Evolutionary conservation across 2,888 invertebrate species (phyloP).

Genomic region (Tortricodes alternella): DNA sequence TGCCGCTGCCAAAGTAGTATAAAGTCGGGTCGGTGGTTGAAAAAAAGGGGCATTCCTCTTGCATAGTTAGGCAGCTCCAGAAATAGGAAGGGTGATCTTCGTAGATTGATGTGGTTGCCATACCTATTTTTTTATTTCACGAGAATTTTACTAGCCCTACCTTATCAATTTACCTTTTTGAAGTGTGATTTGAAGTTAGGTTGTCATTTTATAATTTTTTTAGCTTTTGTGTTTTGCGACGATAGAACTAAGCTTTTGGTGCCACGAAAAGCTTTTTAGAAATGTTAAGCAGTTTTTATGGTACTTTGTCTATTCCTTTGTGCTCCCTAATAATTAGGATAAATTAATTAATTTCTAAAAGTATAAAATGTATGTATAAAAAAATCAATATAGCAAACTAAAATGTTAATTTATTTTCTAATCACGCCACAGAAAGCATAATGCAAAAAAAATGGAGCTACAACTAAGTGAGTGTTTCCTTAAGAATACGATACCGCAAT

Average conservation of each 20-base stretch:
- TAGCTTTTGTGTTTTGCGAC: background rate
- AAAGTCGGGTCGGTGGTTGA: conserved; percentile 54
- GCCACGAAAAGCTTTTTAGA: background rate
- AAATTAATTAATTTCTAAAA: no score
- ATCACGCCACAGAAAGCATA: conserved; percentile 3
- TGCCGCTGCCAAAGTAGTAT: conserved; percentile 55
- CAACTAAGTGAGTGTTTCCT: conserved; percentile 32
- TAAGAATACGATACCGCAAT: conserved; percentile 54
- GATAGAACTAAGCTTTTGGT: background rate
- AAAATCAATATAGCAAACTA: background rate
- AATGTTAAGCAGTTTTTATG: no score
- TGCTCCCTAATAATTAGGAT: no score
- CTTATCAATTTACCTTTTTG: no score
- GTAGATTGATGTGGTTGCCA: conserved; percentile 31
- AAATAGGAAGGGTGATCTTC: conserved; percentile 49
- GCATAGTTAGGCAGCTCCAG: conserved; percentile 64
- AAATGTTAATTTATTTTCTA: background rate
- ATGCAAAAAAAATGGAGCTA: conserved; percentile 6
- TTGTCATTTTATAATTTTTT: background rate
- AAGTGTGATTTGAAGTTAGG: background rate
- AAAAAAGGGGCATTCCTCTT: conserved; percentile 60
- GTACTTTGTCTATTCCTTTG: no score
- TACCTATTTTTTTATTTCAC: conserved; percentile 4
- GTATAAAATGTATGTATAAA: no score
- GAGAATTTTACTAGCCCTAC: conserved; percentile 3